These are phyloP conservation scores for Elachura formosa DNA, from an alignment of 2,113 vertebrate species.

Conservation along the genomic window DNA sequence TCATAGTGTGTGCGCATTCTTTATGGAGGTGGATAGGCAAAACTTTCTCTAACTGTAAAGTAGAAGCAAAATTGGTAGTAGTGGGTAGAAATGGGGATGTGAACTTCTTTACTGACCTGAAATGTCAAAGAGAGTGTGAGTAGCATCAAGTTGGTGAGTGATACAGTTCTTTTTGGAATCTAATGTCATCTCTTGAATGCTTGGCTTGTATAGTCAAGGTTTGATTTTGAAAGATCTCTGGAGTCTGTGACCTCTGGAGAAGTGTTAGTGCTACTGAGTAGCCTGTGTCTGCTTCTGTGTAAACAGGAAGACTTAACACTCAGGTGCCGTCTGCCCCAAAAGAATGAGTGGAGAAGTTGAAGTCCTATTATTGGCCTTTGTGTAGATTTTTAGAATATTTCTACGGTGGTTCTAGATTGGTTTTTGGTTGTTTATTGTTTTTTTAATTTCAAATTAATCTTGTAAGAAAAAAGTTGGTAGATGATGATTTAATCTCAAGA, in stretches of 20 bases:
- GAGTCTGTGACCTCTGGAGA: background rate
- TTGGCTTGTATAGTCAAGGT: background rate
- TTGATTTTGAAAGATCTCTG: background rate
- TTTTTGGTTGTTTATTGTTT: background rate
- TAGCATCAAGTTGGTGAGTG: background rate
- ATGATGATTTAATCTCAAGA: conserved; percentile 46
- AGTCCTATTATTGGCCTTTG: background rate
- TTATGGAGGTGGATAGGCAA: background rate
- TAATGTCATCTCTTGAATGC: background rate
- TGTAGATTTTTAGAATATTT: background rate
- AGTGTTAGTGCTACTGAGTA: background rate
- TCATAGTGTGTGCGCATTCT: background rate
- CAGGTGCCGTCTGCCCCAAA: background rate
- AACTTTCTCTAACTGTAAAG: background rate
- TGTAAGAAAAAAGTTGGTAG: background rate
- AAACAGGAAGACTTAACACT: background rate
- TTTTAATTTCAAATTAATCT: background rate
- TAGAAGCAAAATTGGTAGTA: background rate
- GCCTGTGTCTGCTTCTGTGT: background rate
- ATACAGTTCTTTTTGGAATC: background rate
- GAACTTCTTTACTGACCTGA: background rate
- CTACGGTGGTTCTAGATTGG: background rate
- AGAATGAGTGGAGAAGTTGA: conserved; percentile 7
- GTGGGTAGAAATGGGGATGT: background rate
- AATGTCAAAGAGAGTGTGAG: background rate